Percentiles rank a stretch among this genome's conserved stretches.
These are phyloP conservation scores for Sterrhoptilus dennistouni DNA, from an alignment of 2,113 vertebrate species.

Conservation along the genomic window DNA sequence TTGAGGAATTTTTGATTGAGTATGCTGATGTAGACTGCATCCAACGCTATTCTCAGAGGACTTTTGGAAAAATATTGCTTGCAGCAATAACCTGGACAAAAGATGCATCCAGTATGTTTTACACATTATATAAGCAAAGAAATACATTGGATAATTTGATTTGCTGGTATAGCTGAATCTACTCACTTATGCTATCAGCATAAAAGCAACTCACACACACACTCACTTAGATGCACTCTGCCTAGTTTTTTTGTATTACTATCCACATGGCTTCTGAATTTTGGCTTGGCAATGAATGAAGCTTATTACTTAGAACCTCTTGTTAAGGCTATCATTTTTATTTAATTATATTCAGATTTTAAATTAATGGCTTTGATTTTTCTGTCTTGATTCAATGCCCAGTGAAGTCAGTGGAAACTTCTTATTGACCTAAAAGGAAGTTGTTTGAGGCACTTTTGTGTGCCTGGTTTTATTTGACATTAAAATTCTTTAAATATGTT, in stretches of 20 bases:
- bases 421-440: not conserved
- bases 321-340: not conserved
- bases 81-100: not conserved
- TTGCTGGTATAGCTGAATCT: not conserved
- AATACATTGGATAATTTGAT: not conserved
- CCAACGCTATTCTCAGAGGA: not conserved
- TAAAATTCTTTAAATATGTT: not conserved
- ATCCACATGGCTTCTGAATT: not conserved
- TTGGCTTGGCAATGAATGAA: not conserved
- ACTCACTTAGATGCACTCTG: not conserved
- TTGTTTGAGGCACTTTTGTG: not conserved
- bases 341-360: not conserved
- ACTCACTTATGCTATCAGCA: not conserved
- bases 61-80: not conserved
- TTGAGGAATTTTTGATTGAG: not conserved
- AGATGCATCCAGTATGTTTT: not conserved
- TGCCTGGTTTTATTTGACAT: not conserved
- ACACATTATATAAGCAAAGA: not conserved
- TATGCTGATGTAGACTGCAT: not conserved
- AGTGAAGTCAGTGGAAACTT: not conserved
- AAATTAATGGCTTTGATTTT: not conserved
- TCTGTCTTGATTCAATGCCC: not conserved
- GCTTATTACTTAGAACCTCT: not conserved
- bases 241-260: not conserved
- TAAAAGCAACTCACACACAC: not conserved